Percentiles rank a stretch among this genome's conserved stretches.
These are phyloP conservation scores for Drosophila kurseongensis DNA, from an alignment of 1,140 invertebrate genomes.

Conservation along the genomic window DNA sequence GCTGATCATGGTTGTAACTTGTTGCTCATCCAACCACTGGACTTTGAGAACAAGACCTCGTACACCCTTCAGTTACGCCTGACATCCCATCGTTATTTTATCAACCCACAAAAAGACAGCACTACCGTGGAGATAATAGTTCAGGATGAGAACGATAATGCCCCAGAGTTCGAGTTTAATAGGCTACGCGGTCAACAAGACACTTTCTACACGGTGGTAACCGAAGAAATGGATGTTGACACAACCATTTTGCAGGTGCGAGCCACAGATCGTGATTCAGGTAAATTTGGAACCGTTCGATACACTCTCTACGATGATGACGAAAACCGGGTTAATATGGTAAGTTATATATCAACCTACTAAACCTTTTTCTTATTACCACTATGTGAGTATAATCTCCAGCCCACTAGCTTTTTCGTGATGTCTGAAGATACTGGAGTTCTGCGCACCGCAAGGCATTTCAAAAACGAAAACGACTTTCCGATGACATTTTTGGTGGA, in stretches of 20 bases:
- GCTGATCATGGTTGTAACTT: conserved; percentile 92
- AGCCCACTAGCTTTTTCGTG: conserved; percentile 87
- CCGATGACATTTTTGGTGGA: conserved; percentile 91
- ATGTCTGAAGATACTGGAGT: conserved; percentile 91
- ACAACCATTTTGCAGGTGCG: conserved; percentile 90
- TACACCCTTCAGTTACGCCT: conserved; percentile 92
- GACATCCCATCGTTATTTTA: conserved; percentile 90
- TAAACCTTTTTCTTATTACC: not conserved
- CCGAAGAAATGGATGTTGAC: conserved; percentile 89
- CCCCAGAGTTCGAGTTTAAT: conserved; percentile 91
- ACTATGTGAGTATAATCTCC: not conserved
- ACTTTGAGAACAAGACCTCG: conserved; percentile 90
- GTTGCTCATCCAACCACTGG: conserved; percentile 88
- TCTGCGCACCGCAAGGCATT: conserved; percentile 89
- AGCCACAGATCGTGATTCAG: conserved; percentile 93
- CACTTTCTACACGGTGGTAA: conserved; percentile 90
- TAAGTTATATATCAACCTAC: conserved; percentile 41
- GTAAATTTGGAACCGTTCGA: conserved; percentile 90
- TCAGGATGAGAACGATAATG: conserved; percentile 94
- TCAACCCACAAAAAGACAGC: conserved; percentile 90
- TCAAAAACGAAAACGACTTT: conserved; percentile 88
- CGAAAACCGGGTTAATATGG: conserved; percentile 86
- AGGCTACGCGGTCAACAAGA: conserved; percentile 83
- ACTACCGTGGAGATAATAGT: conserved; percentile 93
- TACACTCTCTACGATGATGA: conserved; percentile 86